Evolutionary conservation across 2,888 invertebrate genomes (phyloP).

Genomic region (Athalia rosae): DNA sequence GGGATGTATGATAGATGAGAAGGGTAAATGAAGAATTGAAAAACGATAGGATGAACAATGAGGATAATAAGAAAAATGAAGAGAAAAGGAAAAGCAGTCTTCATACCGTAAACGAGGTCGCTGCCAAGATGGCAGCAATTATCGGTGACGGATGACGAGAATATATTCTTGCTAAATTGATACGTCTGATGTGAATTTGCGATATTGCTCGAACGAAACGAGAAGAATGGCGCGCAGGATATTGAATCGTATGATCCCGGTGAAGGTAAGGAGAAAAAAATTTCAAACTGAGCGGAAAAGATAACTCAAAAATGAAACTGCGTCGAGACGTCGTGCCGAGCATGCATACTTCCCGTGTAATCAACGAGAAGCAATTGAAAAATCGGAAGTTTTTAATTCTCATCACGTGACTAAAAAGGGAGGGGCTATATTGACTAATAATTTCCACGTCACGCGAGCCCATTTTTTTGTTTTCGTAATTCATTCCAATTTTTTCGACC

Average conservation of each 20-base stretch:
- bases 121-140: conserved; percentile 60
- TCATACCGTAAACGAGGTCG: conserved; percentile 59
- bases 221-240: not conserved
- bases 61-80: not conserved
- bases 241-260: too few species aligned
- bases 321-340: not conserved
- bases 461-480: conserved; percentile 5
- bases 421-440: conserved; percentile 29
- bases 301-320: not conserved
- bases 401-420: conserved; percentile 41
- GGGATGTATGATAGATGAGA: too few species aligned
- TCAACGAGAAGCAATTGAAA: conserved; percentile 41
- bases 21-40: not conserved
- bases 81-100: not conserved
- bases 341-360: conserved; percentile 2
- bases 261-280: not conserved
- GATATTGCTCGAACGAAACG: too few species aligned
- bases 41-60: not conserved
- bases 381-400: conserved; percentile 41
- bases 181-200: not conserved
- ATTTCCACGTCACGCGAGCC: conserved; percentile 38
- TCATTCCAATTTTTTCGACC: not conserved
- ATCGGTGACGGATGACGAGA: conserved; percentile 54
- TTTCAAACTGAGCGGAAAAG: not conserved
- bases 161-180: conserved; percentile 11